These are phyloP conservation scores for Drosophila fuyamai DNA, from an alignment of 1,140 invertebrate genomes.

Conservation along the genomic window DNA sequence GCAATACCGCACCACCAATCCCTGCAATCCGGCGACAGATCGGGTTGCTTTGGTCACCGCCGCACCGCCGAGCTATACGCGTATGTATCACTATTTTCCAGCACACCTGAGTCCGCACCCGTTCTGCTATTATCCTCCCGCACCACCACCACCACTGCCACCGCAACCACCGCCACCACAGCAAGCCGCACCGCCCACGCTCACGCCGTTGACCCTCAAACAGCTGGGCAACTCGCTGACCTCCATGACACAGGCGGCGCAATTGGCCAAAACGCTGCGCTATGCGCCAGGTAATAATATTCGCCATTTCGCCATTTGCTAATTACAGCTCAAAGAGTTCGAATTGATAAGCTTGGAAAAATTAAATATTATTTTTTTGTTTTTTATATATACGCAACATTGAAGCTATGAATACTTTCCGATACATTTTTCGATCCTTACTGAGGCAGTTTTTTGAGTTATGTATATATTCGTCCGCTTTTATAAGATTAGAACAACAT, in stretches of 20 bases:
- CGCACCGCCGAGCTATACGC: conserved; percentile 86
- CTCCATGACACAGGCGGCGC: conserved; percentile 84
- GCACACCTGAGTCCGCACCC: conserved; percentile 85
- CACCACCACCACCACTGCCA: conserved; percentile 84
- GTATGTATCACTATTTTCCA: conserved; percentile 86
- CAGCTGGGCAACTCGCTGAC: conserved; percentile 81
- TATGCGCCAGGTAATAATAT: conserved; percentile 84
- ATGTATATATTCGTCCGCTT: too few relatives aligned
- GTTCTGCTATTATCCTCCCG: conserved; percentile 85
- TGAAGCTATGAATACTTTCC: too few relatives aligned
- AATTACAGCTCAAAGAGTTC: too few relatives aligned
- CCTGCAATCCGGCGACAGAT: conserved; percentile 78
- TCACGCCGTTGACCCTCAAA: conserved; percentile 82
- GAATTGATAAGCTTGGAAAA: too few relatives aligned
- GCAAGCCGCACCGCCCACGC: conserved; percentile 61
- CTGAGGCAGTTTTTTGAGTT: too few relatives aligned
- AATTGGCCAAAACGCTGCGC: conserved; percentile 82
- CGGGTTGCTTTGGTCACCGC: conserved; percentile 85
- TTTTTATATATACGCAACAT: too few relatives aligned
- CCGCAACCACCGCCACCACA: conserved; percentile 62
- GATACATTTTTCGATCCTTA: too few relatives aligned
- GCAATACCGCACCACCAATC: conserved; percentile 34
- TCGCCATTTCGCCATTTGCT: conserved; percentile 2
- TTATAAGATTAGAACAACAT: too few relatives aligned
- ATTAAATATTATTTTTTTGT: too few relatives aligned